Evolutionary conservation across 2,888 invertebrate species (phyloP).

Genomic region (Bugulina stolonifera): DNA sequence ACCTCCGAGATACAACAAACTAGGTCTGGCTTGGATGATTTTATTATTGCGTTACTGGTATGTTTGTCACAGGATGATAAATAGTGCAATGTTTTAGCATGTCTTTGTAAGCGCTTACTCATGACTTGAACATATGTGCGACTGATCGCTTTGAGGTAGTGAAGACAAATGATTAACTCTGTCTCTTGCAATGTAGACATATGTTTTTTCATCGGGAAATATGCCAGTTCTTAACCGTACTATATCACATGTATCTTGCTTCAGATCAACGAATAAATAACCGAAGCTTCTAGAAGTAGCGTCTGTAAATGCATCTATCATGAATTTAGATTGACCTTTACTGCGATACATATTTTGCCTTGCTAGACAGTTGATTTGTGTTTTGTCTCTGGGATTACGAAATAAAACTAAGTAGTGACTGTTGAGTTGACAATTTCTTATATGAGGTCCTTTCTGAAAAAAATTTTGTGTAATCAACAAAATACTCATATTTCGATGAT

Average conservation of each 20-base stretch:
- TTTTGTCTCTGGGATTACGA: slow-evolving; percentile 5
- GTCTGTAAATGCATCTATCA: slow-evolving; percentile 16
- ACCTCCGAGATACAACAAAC: background rate
- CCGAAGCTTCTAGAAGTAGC: background rate
- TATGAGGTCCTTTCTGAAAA: slow-evolving; percentile 4
- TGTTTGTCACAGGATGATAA: too few relatives aligned
- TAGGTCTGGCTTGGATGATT: slow-evolving; percentile 4
- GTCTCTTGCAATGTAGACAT: background rate
- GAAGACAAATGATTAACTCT: too few relatives aligned
- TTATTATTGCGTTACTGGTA: background rate
- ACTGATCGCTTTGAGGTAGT: too few relatives aligned
- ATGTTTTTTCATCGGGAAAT: background rate
- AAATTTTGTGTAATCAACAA: slow-evolving; percentile 8
- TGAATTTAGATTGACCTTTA: background rate
- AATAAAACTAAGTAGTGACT: background rate
- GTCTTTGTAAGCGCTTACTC: background rate
- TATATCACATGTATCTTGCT: background rate
- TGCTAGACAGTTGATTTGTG: background rate
- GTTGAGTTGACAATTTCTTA: background rate
- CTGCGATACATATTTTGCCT: background rate
- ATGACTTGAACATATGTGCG: too few relatives aligned
- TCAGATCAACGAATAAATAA: background rate
- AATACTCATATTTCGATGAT: slow-evolving; percentile 4
- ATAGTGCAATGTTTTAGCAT: background rate
- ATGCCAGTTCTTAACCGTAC: background rate